Evolutionary conservation across 2,797 vertebrate species (phyloP).

Genomic region (Martes flavigula): DNA sequence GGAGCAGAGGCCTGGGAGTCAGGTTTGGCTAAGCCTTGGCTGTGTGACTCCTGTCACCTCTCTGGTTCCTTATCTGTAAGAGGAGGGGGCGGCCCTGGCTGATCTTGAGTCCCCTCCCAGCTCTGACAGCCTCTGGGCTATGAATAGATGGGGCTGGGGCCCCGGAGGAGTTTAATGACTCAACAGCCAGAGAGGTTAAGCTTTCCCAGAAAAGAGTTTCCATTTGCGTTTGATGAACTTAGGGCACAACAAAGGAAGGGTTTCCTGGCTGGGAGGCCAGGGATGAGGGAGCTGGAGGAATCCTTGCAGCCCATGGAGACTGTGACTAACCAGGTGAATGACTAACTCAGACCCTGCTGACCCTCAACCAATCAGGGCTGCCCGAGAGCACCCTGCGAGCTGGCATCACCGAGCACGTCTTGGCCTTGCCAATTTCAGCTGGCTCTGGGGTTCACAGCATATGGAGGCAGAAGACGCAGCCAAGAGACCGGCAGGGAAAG

Average conservation of each 20-base stretch:
- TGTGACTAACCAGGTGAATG: slow-evolving; percentile 74
- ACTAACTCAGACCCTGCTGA: slow-evolving; percentile 57
- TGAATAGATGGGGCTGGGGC: slow-evolving; percentile 73
- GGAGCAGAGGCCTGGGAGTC: neutral
- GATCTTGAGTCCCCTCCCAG: slow-evolving; percentile 54
- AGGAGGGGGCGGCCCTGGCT: slow-evolving; percentile 10
- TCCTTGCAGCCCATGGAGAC: neutral
- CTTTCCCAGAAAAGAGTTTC: slow-evolving; percentile 73
- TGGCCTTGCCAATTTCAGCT: slow-evolving; percentile 55
- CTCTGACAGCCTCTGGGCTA: slow-evolving; percentile 68
- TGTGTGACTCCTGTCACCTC: neutral
- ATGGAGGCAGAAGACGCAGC: slow-evolving; percentile 61
- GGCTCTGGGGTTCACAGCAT: slow-evolving; percentile 59
- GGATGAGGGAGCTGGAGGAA: slow-evolving; percentile 37
- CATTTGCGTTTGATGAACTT: slow-evolving; percentile 62
- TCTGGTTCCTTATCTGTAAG: slow-evolving; percentile 34
- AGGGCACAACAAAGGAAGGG: slow-evolving; percentile 51
- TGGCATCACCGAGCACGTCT: slow-evolving; percentile 47
- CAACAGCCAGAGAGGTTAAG: slow-evolving; percentile 65
- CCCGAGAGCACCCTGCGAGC: neutral
- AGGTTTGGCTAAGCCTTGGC: neutral
- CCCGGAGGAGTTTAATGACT: slow-evolving; percentile 73
- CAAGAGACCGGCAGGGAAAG: slow-evolving; percentile 51
- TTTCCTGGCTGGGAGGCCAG: slow-evolving; percentile 48
- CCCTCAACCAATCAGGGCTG: slow-evolving; percentile 58